phyloP scores from a whole-genome alignment of 2,797 vertebrate genomes.

The Lycodopsis pacificus region DNA sequence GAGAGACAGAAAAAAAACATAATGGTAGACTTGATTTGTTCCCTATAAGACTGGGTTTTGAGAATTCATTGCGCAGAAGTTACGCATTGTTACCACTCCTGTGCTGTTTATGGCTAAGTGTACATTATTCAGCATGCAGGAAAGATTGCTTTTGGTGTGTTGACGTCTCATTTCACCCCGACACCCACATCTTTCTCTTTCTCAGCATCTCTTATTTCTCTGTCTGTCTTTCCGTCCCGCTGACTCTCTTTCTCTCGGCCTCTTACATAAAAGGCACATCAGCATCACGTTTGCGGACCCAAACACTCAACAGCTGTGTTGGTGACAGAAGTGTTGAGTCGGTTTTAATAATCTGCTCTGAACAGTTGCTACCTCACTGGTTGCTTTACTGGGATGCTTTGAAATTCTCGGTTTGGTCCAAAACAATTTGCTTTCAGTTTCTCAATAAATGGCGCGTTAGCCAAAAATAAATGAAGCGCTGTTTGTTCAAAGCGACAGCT shows the following conservation, averaged over 20 bases:
- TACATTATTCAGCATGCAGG: slow-evolving; percentile 67
- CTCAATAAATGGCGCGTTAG: slow-evolving; percentile 8
- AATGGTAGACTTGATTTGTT: slow-evolving; percentile 57
- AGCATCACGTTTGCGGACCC: slow-evolving; percentile 64
- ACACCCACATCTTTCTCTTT: slow-evolving; percentile 79
- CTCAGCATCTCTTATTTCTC: slow-evolving; percentile 61
- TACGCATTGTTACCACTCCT: slow-evolving; percentile 45
- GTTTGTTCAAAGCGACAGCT: slow-evolving; percentile 23
- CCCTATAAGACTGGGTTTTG: slow-evolving; percentile 47
- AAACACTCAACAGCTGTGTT: slow-evolving; percentile 51
- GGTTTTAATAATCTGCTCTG: slow-evolving; percentile 22
- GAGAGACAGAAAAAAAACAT: slow-evolving; percentile 36
- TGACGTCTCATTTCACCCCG: slow-evolving; percentile 82
- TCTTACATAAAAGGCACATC: slow-evolving; percentile 79
- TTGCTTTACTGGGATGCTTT: slow-evolving; percentile 15
- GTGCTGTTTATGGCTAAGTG: slow-evolving; percentile 49
- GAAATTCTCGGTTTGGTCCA: slow-evolving; percentile 22
- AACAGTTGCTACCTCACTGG: slow-evolving; percentile 1
- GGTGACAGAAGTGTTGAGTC: slow-evolving; percentile 37
- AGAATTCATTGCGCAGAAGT: slow-evolving; percentile 61
- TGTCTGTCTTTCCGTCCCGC: slow-evolving; percentile 35
- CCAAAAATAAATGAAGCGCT: background rate
- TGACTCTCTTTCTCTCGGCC: slow-evolving; percentile 46
- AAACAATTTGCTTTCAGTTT: slow-evolving; percentile 24
- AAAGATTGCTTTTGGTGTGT: slow-evolving; percentile 77